Base-by-base conservation (phyloP, 2,797 vertebrate genomes). In the Syngnathus rostellatus region DNA sequence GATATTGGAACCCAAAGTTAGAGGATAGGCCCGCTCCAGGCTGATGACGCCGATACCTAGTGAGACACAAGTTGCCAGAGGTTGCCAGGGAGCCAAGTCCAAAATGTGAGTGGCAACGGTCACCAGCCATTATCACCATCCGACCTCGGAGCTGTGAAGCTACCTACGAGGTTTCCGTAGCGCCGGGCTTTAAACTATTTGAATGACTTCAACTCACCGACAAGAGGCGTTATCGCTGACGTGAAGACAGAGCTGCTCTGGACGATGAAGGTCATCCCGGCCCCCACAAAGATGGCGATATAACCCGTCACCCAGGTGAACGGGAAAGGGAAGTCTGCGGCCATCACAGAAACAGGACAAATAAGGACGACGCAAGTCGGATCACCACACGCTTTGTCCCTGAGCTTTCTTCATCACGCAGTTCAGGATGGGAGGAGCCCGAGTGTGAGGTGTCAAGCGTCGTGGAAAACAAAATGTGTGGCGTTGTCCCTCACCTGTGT, bases 221-320 rank as follows among this genome's bases (percentile, higher is more conserved):
- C 94, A 23, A 99, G 93, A 0, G 97, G 97, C 1, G 97, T 99
- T 68, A 99, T 92, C 45, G 97, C 94, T 0, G 97, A 99, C 0
- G 97, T 98, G 89, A 99, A 99, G 70, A 99, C 94, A 0, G 97
- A 99, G 82, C 97, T 99, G 77, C 97, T 99, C 85, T 99, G 97
- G 4, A 99, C 95, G 0, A 98, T 89, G 4, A 99, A 98, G 61
- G 97, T 99, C 96, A 99, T 96, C 37, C 94, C 95, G 0, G 97
- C 96, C 55, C 97, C 97, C 12, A 96, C 94, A 0, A 95, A 0
- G 62, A 99, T 96, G 12, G 97, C 96, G 48, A 99, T 80, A 82
- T 99, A 99, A 19, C 97, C 97, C 0, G 95, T 94, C 3, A 98
- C 71, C 95, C 96, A 99, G 17, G 81, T 65, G 68, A 99, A 99